Base-by-base conservation (phyloP, 2,113 vertebrate species). In the Elachura formosa region DNA sequence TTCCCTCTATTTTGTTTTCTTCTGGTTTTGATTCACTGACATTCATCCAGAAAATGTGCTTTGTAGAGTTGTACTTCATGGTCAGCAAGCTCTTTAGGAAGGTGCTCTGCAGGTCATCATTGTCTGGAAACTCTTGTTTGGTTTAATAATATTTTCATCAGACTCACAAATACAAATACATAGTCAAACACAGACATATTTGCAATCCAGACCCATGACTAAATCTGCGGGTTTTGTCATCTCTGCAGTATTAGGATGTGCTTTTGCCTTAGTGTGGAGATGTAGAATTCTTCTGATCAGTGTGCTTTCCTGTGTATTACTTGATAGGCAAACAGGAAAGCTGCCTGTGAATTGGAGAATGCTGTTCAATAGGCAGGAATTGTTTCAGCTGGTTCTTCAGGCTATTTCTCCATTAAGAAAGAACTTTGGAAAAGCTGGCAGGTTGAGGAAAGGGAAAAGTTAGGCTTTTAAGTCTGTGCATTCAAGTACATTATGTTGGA, bases 321-420 rank as follows among this genome's bases (percentile, higher is more conserved):
- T 89, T 95, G 97, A 88, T 10, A 89, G 85, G 51, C 40, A 97
- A 97, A 96, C 89, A 94, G 77, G 87, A 96, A 95, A 66, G 72
- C 76, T 88, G 64, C 79, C 56, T 82, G 15, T 25, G 55, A 77
- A 83, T 83, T 94, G 69, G 43, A 93, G 92, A 97, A 80, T 16
- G 26, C 56, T 76, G 93, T 97, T 98, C 94, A 91, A 97, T 96
- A 97, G 90, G 84, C 95, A 34, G 61, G 87, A 94, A 38, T 98
- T 95, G 94, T 97, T 97, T 97, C 87, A 84, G 61, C 76, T 8
- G 0, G 18, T 92, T 95, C 90, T 94, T 92, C 73, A 69, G 87
- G 92, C 82, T 6, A 22, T 51, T 95, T 97, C 84, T 97, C 87
- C 95, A 76, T 96, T 96, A 96, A 91, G 76, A 87, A 95, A 91